phyloP scores from a whole-genome alignment of 2,888 invertebrate genomes.

The Halocaridina rubra region DNA sequence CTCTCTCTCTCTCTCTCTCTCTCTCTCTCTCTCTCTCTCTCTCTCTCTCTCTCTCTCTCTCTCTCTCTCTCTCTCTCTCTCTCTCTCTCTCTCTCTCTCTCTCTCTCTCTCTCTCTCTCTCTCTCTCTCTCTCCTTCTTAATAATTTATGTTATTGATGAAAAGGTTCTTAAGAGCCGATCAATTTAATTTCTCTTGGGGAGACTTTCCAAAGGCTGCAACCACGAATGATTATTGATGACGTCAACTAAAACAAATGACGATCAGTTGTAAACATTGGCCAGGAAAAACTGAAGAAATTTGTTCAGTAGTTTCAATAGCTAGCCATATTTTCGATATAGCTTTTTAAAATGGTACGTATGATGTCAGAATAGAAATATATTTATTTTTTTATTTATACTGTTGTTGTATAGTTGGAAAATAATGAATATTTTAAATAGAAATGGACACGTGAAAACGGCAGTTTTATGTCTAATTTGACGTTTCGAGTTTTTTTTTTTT shows the following conservation, averaged over 20 bases:
- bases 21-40: neutral
- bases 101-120: neutral
- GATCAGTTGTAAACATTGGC: constrained; percentile 18
- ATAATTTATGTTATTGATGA: neutral
- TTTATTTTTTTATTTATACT: too few relatives aligned
- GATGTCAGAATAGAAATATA: too few relatives aligned
- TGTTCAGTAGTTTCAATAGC: too few relatives aligned
- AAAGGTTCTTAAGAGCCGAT: neutral
- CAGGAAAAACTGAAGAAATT: neutral
- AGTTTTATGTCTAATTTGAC: too few relatives aligned
- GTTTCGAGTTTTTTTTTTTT: too few relatives aligned
- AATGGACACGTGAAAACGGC: too few relatives aligned
- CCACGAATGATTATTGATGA: neutral
- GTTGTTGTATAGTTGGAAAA: too few relatives aligned
- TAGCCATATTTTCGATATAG: too few relatives aligned
- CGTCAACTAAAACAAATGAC: constrained; percentile 17
- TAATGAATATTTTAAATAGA: too few relatives aligned
- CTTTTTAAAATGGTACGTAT: too few relatives aligned
- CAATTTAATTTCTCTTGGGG: neutral
- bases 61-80: neutral
- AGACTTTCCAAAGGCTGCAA: neutral
- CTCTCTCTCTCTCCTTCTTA: neutral
- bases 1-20: neutral
- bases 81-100: neutral
- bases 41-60: neutral